Percentiles rank a stretch among this genome's conserved stretches.
Evolutionary conservation across 2,888 invertebrate genomes (phyloP).

Genomic region (Aphrophora alni): DNA sequence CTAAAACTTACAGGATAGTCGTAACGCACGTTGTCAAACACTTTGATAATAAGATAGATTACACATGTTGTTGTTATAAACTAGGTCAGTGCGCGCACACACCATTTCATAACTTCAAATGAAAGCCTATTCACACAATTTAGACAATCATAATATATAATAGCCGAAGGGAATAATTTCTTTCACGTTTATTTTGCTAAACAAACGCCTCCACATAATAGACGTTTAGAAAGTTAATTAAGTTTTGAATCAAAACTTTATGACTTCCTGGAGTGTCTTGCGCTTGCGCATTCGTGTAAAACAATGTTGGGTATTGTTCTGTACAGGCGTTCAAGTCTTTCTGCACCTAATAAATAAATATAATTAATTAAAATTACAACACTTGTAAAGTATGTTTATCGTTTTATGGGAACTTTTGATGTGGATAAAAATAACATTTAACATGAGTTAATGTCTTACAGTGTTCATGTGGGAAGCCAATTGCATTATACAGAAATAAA

Average conservation of each 20-base stretch:
- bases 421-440: no score
- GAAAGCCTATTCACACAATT: background rate
- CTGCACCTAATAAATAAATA: no score
- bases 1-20: background rate
- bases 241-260: background rate
- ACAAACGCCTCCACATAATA: background rate
- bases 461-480: no score
- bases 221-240: constrained; percentile 2
- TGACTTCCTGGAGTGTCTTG: background rate
- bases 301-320: no score
- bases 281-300: no score
- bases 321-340: no score
- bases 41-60: background rate
- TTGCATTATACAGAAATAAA: no score
- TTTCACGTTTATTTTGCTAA: background rate
- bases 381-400: no score
- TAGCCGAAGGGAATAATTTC: background rate
- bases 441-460: no score
- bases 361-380: no score
- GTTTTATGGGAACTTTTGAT: no score
- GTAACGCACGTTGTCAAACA: background rate
- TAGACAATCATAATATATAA: background rate
- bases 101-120: background rate
- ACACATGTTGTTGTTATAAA: background rate
- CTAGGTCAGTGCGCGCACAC: background rate